Conservation (phyloP, 30 jellyfish, hydroid and myxozoan genomes). For the Nemopilema nomurai region DNA sequence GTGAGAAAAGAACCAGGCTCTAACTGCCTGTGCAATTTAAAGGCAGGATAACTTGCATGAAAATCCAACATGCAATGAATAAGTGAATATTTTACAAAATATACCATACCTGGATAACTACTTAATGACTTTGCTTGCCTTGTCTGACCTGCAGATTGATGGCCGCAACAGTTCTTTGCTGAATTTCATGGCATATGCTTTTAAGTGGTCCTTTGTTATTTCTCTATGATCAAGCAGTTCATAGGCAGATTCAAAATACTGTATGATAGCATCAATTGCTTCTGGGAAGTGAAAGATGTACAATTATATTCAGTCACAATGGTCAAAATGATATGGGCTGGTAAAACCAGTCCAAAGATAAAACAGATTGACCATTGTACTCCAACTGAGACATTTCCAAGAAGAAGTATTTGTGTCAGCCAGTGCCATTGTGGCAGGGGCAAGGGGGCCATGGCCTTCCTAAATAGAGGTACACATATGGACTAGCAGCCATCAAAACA, state of each 20-base stretch:
- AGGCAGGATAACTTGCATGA: no score
- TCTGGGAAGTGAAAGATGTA: background rate
- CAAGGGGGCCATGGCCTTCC: no score
- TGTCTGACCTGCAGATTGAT: slow-evolving; percentile 21
- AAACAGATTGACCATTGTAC: background rate
- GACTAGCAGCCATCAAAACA: no score
- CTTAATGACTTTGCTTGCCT: slow-evolving; percentile 7
- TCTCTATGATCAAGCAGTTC: slow-evolving; percentile 37
- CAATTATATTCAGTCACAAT: background rate
- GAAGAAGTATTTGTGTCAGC: no score
- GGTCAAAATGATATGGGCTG: background rate
- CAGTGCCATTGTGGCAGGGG: no score
- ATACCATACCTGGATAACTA: background rate
- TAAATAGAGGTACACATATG: no score
- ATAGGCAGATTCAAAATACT: slow-evolving; percentile 28
- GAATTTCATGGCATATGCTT: slow-evolving; percentile 15
- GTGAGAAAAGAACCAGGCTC: no score
- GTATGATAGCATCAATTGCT: slow-evolving; percentile 49
- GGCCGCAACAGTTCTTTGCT: slow-evolving; percentile 11
- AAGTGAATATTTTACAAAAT: background rate
- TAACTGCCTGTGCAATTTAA: no score
- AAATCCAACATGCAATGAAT: slow-evolving; percentile 5
- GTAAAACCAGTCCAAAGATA: background rate
- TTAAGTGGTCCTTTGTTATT: slow-evolving; percentile 49
- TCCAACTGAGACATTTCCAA: no score